A percentile compares a stretch with the other conserved stretches of the same genome.
Evolutionary conservation across 2,888 invertebrate genomes (phyloP).

Genomic region (Acleris holmiana): DNA sequence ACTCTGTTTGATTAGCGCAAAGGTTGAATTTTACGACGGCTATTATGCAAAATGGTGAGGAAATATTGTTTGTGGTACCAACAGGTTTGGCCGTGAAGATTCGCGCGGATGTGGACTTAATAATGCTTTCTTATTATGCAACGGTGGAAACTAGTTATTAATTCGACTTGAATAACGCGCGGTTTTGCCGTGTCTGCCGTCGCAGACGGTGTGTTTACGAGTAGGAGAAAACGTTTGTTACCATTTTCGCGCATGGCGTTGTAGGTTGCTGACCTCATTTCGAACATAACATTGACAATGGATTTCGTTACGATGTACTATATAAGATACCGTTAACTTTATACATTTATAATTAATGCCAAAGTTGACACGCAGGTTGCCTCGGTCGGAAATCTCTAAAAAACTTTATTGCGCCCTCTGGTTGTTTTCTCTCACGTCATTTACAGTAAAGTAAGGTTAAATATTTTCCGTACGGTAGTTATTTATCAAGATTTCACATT

Average conservation of each 20-base stretch:
- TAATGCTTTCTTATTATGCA: conserved; percentile 55
- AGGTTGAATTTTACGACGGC: conserved; percentile 26
- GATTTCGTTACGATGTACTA: too few relatives aligned
- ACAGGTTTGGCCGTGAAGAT: conserved; percentile 42
- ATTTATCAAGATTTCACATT: conserved; percentile 67
- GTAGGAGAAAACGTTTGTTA: conserved; percentile 6
- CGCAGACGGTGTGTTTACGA: not conserved
- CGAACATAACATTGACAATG: too few relatives aligned
- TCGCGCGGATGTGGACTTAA: conserved; percentile 43
- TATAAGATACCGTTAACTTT: not conserved
- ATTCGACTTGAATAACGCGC: conserved; percentile 50
- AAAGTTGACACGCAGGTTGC: not conserved
- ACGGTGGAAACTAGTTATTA: conserved; percentile 49
- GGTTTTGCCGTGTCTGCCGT: conserved; percentile 40
- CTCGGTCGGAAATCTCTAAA: not conserved
- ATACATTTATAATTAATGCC: too few relatives aligned
- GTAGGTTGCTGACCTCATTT: conserved; percentile 11
- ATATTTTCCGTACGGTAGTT: conserved; percentile 48
- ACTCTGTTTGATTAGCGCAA: conserved; percentile 19
- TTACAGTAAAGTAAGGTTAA: conserved; percentile 39
- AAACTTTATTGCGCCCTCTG: conserved; percentile 46
- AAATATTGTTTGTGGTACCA: conserved; percentile 31
- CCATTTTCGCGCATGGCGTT: conserved; percentile 2
- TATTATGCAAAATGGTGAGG: conserved; percentile 25
- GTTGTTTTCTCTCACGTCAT: conserved; percentile 41